Evolutionary conservation across 1,140 invertebrate species (phyloP), one percentile per base, ranked within the genome.

Genomic region (Uloborus diversus): DNA sequence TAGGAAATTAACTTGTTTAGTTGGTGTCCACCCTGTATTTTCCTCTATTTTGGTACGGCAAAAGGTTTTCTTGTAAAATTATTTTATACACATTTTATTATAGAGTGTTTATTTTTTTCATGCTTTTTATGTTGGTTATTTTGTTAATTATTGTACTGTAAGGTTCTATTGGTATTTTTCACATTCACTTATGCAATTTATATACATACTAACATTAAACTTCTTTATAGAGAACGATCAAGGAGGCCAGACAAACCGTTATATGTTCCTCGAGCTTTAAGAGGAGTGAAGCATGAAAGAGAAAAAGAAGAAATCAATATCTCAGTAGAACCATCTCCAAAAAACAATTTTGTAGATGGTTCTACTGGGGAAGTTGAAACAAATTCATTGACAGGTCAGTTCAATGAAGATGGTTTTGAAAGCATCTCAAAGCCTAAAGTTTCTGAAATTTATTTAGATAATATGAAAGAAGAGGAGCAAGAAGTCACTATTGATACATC

Each of bases 231-330:
- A 35, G 78, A 47, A 17, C 82, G 75, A 20, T 56, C 37, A 9
- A 89, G 90, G 70, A 89, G 92, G 83, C 93, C 93, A 68, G 93
- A 94, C 86, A 89, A 91, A 4, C 92, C 92, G 5, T 90, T 94
- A 37, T 94, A 94, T 87, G 91, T 94, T 25, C 93, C 93, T 78
- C 88, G 91, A 83, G 91, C 91, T 79, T 87, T 91, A 75, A 88
- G 93, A 65, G 88, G 88, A n/a, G 9, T 25, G 2, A 27, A 59
- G 28, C n/a, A 53, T 20, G 51, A 53, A 14, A n/a, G n/a, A 53
- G 51, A 20, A 20, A 20, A 7, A 20, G 51, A 11, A 1, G 25
- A 1, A 2, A 59, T 27, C 17, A 53, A 17, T 7, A 23, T n/a
- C 23, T 17, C 14, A 53, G 23, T 17, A 7, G 20, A 23, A n/a